Evolutionary conservation across 2,888 invertebrate species (phyloP).

Genomic region (Lordiphosa andalusiaca): DNA sequence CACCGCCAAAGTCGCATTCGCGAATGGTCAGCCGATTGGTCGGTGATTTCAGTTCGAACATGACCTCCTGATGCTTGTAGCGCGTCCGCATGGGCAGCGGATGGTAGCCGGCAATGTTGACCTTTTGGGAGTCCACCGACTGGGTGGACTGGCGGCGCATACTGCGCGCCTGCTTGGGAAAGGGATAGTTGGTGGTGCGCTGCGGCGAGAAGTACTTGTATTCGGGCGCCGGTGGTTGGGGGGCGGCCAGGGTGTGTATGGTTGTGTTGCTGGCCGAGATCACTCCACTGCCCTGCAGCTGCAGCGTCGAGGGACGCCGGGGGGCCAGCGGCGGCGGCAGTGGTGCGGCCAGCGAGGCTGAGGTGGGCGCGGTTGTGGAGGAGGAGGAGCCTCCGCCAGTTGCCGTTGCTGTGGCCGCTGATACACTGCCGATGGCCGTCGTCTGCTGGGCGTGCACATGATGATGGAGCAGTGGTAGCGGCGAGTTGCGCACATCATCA

Average conservation of each 20-base stretch:
- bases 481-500: constrained; percentile 78
- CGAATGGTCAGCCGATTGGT: constrained; percentile 80
- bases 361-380: constrained; percentile 60
- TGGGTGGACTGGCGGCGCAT: constrained; percentile 79
- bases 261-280: constrained; percentile 65
- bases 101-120: constrained; percentile 76
- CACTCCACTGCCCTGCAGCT: constrained; percentile 62
- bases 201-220: constrained; percentile 80
- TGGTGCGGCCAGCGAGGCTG: constrained; percentile 44
- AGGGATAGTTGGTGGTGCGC: constrained; percentile 78
- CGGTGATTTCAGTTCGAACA: constrained; percentile 80
- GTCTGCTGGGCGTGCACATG: constrained; percentile 65
- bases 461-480: constrained; percentile 79
- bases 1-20: constrained; percentile 81
- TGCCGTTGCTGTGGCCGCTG: constrained; percentile 53
- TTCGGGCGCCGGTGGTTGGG: constrained; percentile 79
- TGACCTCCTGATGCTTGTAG: constrained; percentile 79
- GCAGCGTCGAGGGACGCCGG: constrained; percentile 74
- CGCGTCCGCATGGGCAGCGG: constrained; percentile 78
- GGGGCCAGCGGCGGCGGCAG: constrained; percentile 55
- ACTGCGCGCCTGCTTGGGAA: constrained; percentile 78
- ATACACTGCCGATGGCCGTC: constrained; percentile 61
- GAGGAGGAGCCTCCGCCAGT: constrained; percentile 47
- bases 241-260: constrained; percentile 76
- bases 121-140: constrained; percentile 79